Percentiles rank a stretch among this genome's conserved stretches.
Evolutionary conservation across 2,888 invertebrate genomes (phyloP).

Genomic region (Drosophila falleni): DNA sequence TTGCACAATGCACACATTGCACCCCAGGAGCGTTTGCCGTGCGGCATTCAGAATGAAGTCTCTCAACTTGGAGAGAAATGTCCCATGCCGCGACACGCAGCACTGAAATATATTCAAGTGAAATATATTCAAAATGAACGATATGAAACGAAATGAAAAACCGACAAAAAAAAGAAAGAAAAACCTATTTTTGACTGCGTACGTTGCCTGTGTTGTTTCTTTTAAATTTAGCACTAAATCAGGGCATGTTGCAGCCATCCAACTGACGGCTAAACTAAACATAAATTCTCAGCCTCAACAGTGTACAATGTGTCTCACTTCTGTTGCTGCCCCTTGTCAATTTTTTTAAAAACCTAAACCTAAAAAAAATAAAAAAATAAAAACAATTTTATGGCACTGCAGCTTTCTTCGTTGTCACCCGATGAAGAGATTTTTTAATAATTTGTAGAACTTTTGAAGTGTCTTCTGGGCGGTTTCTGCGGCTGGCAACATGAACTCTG

Average conservation of each 20-base stretch:
- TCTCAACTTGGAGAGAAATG: conserved; percentile 58
- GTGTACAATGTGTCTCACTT: conserved; percentile 72
- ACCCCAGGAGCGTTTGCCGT: conserved; percentile 73
- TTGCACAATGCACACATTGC: conserved; percentile 52
- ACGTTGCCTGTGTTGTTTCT: conserved; percentile 8
- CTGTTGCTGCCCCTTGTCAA: conserved; percentile 35
- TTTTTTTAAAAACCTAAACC: not conserved
- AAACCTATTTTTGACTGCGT: conserved; percentile 55
- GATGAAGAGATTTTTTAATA: conserved; percentile 59
- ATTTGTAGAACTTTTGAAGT: conserved; percentile 51
- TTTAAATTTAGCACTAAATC: conserved; percentile 82
- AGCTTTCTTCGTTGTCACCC: conserved; percentile 62
- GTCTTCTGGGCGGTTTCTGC: conserved; percentile 50
- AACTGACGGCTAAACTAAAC: conserved; percentile 69
- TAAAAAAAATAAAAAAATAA: conserved; percentile 8
- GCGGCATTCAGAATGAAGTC: conserved; percentile 40
- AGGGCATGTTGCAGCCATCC: conserved; percentile 66
- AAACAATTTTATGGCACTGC: conserved; percentile 60
- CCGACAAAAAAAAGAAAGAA: conserved; percentile 3
- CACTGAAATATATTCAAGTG: conserved; percentile 56
- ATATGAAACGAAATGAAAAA: conserved; percentile 7
- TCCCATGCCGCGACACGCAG: conserved; percentile 71
- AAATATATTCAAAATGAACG: conserved; percentile 35
- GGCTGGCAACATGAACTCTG: conserved; percentile 74
- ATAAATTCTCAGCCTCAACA: conserved; percentile 66